A percentile compares a stretch with the other conserved stretches of the same genome.
These are phyloP conservation scores for Uloborus plumipes DNA, from an alignment of 2,888 invertebrate genomes.

Conservation along the genomic window DNA sequence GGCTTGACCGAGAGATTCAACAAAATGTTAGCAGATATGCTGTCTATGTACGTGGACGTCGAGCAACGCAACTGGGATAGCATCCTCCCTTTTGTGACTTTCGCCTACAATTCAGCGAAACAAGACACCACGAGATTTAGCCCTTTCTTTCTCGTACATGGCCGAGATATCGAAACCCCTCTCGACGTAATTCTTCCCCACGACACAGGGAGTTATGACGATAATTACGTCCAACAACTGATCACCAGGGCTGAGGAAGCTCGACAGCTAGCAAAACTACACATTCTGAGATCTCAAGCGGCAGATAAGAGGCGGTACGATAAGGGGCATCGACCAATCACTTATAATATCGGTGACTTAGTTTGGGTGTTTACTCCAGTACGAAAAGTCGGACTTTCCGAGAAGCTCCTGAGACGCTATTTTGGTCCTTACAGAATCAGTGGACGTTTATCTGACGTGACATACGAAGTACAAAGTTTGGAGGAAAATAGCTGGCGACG, in stretches of 20 bases:
- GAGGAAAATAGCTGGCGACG: too few species aligned
- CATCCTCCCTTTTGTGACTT: conserved; percentile 19
- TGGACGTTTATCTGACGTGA: too few species aligned
- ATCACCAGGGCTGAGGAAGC: background rate
- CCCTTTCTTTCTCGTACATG: background rate
- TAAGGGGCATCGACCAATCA: background rate
- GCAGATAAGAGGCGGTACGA: background rate
- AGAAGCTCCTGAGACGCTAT: too few species aligned
- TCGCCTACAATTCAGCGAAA: conserved; percentile 24
- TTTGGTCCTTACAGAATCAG: too few species aligned
- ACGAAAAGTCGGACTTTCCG: too few species aligned
- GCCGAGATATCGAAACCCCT: background rate
- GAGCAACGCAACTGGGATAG: conserved; percentile 43
- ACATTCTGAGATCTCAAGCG: background rate
- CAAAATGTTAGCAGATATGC: background rate
- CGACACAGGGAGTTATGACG: background rate
- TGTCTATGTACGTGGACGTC: conserved; percentile 17
- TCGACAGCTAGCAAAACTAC: background rate
- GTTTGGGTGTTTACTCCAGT: too few species aligned
- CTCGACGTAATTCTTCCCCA: background rate
- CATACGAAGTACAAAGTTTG: too few species aligned
- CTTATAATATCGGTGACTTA: background rate
- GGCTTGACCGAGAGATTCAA: conserved; percentile 28
- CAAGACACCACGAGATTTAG: conserved; percentile 35
- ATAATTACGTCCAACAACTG: conserved; percentile 4